Base-by-base conservation (phyloP, 2,888 invertebrate genomes). In the Pyrgus malvae region DNA sequence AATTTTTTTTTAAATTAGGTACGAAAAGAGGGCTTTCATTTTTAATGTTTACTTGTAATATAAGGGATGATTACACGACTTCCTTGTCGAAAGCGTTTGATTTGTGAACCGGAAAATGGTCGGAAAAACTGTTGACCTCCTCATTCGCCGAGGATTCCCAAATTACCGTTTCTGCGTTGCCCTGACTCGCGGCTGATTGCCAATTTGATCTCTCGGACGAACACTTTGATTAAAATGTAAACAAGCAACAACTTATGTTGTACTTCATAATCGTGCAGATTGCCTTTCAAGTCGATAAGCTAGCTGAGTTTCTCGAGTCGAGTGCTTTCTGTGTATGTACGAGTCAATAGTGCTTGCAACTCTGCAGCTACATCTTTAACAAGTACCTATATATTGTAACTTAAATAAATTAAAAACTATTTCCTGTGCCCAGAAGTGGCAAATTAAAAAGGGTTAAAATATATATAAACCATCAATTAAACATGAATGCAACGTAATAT, bases 61-160 rank as follows among this genome's bases (percentile, higher is more conserved):
- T 27, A 27, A 8, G 9, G 6, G 8, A 27, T 2, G 7, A 16
- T 16, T 14, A 2, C 3, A 12, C 31, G 12, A 12, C 4, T 19
- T 45, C 17, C 25, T 16, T 11, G 9, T 59, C 49, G 61, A 57
- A 37, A 67, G 66, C 69, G 74, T 79, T 78, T 77, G 78, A 78
- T 76, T 75, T 74, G 77, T 78, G 73, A 74, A 76, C 76, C 81
- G 84, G 73, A 76, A 83, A 83, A 83, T 85, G 79, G 76, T 21
- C 11, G 21, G 12, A 31, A 21, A 49, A 41, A 46, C 21, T 41
- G 31, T 41, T 49, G 49, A 49, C 29, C 49, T 11, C 40, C 31
- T 23, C 31, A 49, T 41, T 41, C 31, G 29, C 7, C 38, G 40
- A 12, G 12, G 40, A 31, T 38, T 9, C 17, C 38, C 38, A 48